phyloP scores from a whole-genome alignment of 2,797 vertebrate species.

The Catamblyrhynchus diadema region DNA sequence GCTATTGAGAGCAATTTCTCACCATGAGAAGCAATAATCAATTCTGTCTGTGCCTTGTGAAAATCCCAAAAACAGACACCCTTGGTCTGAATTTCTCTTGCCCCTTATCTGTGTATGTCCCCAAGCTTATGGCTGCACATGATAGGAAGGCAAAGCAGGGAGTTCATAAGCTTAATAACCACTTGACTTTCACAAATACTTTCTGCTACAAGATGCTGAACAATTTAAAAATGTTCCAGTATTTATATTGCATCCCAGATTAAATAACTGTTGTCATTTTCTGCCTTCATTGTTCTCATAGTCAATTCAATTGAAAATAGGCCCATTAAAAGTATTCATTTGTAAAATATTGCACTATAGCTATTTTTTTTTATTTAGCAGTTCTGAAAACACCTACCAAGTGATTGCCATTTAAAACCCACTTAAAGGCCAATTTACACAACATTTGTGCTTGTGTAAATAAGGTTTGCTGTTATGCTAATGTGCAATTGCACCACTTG shows the following conservation, averaged over 20 bases:
- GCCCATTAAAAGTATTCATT: constrained; percentile 47
- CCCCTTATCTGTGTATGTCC: background rate
- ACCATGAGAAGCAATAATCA: background rate
- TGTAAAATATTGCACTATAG: constrained; percentile 39
- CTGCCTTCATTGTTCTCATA: constrained; percentile 54
- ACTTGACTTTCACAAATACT: constrained; percentile 66
- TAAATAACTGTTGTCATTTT: constrained; percentile 56
- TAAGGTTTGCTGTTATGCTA: constrained; percentile 28
- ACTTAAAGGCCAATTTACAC: constrained; percentile 51
- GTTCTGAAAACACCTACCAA: constrained; percentile 55
- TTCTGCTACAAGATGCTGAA: constrained; percentile 64
- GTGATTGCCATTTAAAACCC: constrained; percentile 48
- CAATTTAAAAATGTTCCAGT: constrained; percentile 48
- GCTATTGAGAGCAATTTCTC: background rate
- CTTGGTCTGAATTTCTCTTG: background rate
- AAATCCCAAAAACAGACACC: background rate
- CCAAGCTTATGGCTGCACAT: background rate
- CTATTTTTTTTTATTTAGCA: constrained; percentile 37
- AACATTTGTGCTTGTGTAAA: constrained; percentile 50
- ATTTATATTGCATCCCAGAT: constrained; percentile 51
- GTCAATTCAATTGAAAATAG: constrained; percentile 56
- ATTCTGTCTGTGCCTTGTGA: background rate
- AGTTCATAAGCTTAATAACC: constrained; percentile 44
- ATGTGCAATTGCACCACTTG: constrained; percentile 38
- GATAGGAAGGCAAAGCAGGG: background rate